Conservation (phyloP, 2,797 vertebrate species). For the Eleutherodactylus coqui region DNA sequence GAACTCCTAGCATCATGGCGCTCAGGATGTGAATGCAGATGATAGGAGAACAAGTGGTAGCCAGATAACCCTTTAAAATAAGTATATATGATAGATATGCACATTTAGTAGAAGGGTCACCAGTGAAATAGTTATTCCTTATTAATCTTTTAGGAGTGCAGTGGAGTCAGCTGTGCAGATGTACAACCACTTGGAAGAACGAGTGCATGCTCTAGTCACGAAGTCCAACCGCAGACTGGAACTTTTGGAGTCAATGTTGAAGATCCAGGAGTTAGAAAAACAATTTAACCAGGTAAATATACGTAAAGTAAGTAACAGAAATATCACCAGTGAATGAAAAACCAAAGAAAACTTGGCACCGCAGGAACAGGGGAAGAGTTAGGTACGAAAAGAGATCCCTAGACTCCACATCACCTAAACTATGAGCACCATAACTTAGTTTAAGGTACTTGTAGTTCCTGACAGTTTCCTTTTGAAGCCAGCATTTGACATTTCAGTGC, state of each 20-base stretch:
- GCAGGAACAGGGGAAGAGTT: too few relatives aligned
- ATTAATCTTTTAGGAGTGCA: constrained; percentile 74
- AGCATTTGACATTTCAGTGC: too few relatives aligned
- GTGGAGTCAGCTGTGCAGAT: constrained; percentile 80
- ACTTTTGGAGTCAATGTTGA: constrained; percentile 81
- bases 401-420: too few relatives aligned
- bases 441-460: too few relatives aligned
- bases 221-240: constrained; percentile 88
- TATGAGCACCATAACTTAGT: too few relatives aligned
- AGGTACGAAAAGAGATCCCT: too few relatives aligned
- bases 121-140: neutral
- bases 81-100: neutral
- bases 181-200: constrained; percentile 90
- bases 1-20: too few relatives aligned
- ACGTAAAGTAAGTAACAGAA: neutral
- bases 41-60: too few relatives aligned
- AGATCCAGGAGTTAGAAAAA: constrained; percentile 77
- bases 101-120: neutral
- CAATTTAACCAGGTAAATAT: constrained; percentile 79
- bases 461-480: too few relatives aligned
- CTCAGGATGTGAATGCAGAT: too few relatives aligned
- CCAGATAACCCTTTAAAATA: neutral
- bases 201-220: constrained; percentile 88
- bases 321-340: neutral
- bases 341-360: too few relatives aligned